A percentile compares a stretch with the other conserved stretches of the same genome.
Conservation (phyloP, 2,797 vertebrate genomes). For the Chloroceryle amazona region DNA sequence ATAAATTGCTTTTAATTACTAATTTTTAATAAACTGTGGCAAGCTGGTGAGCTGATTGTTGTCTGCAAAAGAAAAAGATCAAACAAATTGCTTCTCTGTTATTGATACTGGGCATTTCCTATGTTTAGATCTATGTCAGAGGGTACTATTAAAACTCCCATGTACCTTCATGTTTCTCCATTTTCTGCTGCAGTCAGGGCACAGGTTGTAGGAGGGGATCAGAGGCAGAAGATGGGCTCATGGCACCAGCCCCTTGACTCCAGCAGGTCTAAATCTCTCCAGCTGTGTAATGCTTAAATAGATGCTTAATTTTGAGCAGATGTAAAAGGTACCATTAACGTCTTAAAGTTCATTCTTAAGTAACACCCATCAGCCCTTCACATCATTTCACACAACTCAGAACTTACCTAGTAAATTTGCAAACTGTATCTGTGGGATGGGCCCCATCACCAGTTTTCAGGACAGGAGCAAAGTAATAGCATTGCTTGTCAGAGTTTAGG, state of each 20-base stretch:
- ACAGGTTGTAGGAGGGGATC: neutral
- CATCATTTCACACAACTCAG: neutral
- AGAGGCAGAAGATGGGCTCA: neutral
- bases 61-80: neutral
- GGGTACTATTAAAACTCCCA: neutral
- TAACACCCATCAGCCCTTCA: neutral
- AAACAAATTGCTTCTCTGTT: neutral
- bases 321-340: neutral
- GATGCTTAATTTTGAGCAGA: neutral
- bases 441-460: accelerated
- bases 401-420: neutral
- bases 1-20: neutral
- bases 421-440: neutral
- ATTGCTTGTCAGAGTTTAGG: neutral
- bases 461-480: neutral
- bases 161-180: neutral
- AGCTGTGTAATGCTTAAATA: neutral
- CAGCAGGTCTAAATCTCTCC: neutral
- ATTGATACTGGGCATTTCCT: neutral
- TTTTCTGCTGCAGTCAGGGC: neutral
- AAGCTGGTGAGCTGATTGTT: neutral
- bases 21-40: neutral
- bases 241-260: neutral
- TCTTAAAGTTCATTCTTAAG: neutral
- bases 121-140: neutral